Conservation (phyloP, 2,888 invertebrate species). For the Flabesymbios commensalis region DNA sequence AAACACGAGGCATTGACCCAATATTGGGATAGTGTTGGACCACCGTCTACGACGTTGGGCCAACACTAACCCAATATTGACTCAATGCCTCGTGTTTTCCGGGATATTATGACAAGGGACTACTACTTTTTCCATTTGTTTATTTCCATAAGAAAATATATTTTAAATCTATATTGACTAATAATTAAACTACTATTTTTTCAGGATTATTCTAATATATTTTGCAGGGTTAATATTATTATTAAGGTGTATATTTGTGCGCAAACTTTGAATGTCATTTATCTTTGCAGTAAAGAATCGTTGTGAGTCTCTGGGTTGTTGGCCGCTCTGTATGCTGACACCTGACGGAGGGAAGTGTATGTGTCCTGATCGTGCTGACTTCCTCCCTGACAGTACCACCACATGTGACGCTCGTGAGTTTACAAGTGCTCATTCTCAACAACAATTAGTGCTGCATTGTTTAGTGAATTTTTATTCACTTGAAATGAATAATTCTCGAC, state of each 20-base stretch:
- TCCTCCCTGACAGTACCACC: conserved; percentile 39
- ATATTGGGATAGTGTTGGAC: too few relatives aligned
- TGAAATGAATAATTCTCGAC: too few relatives aligned
- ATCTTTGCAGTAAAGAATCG: conserved; percentile 56
- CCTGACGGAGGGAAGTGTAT: conserved; percentile 85
- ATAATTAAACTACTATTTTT: background rate
- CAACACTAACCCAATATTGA: too few relatives aligned
- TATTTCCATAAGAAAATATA: too few relatives aligned
- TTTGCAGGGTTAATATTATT: too few relatives aligned
- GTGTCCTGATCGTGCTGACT: conserved; percentile 76
- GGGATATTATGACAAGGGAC: too few relatives aligned
- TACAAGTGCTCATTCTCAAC: background rate
- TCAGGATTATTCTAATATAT: too few relatives aligned
- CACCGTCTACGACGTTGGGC: too few relatives aligned
- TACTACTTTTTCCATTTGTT: background rate
- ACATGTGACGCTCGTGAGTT: conserved; percentile 76
- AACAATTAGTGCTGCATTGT: background rate
- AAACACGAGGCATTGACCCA: too few relatives aligned
- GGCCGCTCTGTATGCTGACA: conserved; percentile 89
- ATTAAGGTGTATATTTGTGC: background rate
- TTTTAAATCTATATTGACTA: background rate
- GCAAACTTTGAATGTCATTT: background rate
- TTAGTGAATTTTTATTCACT: too few relatives aligned
- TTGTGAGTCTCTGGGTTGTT: conserved; percentile 77
- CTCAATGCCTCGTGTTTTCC: too few relatives aligned